phyloP scores from a whole-genome alignment of 2,113 vertebrate genomes.

The Aptenodytes patagonicus region DNA sequence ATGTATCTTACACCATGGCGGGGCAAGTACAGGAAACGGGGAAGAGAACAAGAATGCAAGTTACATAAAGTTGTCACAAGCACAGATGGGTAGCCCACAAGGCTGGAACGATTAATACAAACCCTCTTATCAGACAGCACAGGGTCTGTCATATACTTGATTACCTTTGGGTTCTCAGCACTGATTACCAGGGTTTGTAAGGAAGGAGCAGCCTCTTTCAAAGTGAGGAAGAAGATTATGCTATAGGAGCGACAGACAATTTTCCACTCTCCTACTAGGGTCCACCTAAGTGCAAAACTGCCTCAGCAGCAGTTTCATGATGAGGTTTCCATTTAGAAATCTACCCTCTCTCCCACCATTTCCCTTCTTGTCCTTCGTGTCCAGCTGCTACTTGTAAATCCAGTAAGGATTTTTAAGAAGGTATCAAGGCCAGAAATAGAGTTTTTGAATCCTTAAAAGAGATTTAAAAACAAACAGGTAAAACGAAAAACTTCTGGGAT shows the following conservation, averaged over 20 bases:
- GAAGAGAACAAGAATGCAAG: not conserved
- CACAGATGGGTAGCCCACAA: not conserved
- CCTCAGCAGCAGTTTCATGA: not conserved
- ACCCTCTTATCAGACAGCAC: not conserved
- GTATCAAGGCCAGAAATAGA: not conserved
- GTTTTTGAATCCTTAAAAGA: not conserved
- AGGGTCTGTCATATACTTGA: not conserved
- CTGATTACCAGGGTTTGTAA: not conserved
- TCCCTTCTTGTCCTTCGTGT: not conserved
- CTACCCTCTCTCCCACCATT: not conserved
- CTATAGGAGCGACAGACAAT: not conserved
- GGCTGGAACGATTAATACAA: not conserved
- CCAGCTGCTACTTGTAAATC: not conserved
- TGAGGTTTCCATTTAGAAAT: not conserved
- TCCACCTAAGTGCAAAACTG: not conserved
- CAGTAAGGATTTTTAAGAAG: not conserved
- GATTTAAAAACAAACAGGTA: not conserved
- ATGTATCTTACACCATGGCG: rapidly evolving
- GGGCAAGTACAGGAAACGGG: not conserved
- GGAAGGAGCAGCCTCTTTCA: not conserved
- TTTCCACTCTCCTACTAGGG: not conserved
- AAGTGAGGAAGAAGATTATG: not conserved
- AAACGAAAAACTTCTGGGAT: not conserved
- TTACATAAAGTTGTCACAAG: not conserved
- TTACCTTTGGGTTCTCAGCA: not conserved